phyloP scores from a whole-genome alignment of 2,113 vertebrate species.

The Oostethus manadensis region DNA sequence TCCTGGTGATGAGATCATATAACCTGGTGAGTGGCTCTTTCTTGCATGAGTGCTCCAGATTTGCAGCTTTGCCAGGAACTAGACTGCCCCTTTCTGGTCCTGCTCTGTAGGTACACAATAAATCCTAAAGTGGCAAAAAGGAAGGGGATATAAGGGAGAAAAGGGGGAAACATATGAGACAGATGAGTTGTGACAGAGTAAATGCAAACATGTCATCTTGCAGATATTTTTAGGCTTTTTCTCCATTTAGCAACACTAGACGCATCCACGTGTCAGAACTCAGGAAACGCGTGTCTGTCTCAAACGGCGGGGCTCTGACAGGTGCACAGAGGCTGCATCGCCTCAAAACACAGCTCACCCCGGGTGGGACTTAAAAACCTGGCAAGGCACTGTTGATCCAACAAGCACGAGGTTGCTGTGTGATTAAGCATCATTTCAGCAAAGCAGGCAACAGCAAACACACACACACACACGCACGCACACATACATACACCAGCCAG shows the following conservation, averaged over 20 bases:
- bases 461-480: constrained; percentile 16
- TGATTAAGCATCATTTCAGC: constrained; percentile 72
- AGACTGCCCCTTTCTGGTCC: constrained; percentile 64
- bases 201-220: constrained; percentile 25
- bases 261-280: constrained; percentile 12
- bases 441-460: constrained; percentile 61
- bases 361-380: constrained; percentile 58
- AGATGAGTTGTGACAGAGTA: constrained; percentile 9
- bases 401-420: constrained; percentile 69
- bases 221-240: constrained; percentile 30
- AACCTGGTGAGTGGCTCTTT: constrained; percentile 23
- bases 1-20: constrained; percentile 36
- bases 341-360: constrained; percentile 53
- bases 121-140: constrained; percentile 49
- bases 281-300: constrained; percentile 24
- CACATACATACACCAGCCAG: constrained; percentile 35
- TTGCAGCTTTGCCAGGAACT: constrained; percentile 34
- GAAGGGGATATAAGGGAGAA: constrained; percentile 5
- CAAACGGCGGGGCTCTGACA: constrained; percentile 38
- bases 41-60: constrained; percentile 12
- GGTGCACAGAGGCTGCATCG: constrained; percentile 46
- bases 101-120: constrained; percentile 72
- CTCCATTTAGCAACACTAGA: constrained; percentile 19
- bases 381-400: constrained; percentile 66
- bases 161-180: background rate